Evolutionary conservation across 2,113 vertebrate genomes (phyloP), one percentile per base, ranked within the genome.

Genomic region (Scartelaos histophorus): DNA sequence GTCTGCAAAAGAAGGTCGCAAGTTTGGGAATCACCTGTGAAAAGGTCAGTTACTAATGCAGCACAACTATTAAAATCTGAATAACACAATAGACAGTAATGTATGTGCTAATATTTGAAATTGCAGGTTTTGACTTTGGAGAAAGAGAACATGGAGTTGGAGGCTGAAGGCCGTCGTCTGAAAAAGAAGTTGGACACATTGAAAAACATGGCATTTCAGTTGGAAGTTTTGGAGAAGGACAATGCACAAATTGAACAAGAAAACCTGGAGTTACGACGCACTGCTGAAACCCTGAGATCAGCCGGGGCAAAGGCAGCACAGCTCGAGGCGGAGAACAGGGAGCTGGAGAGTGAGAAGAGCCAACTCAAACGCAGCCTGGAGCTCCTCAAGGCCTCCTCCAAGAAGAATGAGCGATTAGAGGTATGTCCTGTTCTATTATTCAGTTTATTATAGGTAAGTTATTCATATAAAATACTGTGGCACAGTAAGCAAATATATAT

Each of bases 331-430:
- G 98, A 99, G 86, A 98, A 98, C 87, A 93, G 94, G 78, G 98
- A 99, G 80, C 91, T 99, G 62, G 97, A 99, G 90, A 95, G 89
- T 46, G 98, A 99, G 88, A 95, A 95, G 85, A 94, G 94, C 43
- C 97, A 98, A 54, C 82, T 99, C 65, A 95, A 95, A 78, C 96
- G 96, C 71, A 95, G 94, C 72, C 85, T 99, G 68, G 97, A 98
- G 29, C 93, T 99, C 67, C 95, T 98, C 88, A 97, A 95, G 90
- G 96, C 97, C 47, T 97, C 97, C 0, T 96, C 94, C 67, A 98
- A 97, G 85, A 99, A 99, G 84, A 97, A 94, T 0, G 98, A 99
- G 71, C 93, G 97, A 66, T 93, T 99, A 84, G 97, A 99, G 92
- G 91, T 91, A 51, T 78, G 51, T 54, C 51, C 5, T 21, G n/a